phyloP scores from a whole-genome alignment of 2,888 invertebrate genomes.

The Xestia c-nigrum region DNA sequence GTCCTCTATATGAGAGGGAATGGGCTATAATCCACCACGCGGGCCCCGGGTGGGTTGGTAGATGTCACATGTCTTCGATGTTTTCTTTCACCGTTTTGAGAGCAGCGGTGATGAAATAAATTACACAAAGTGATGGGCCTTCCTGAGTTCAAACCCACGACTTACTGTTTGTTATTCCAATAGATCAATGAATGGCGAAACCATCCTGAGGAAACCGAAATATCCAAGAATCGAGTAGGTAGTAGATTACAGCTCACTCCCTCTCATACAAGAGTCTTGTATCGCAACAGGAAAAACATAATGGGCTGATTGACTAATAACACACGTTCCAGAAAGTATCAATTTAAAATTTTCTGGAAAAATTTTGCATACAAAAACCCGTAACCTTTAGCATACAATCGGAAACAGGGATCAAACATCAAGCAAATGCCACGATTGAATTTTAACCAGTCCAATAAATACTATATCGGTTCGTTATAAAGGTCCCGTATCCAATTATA shows the following conservation, averaged over 20 bases:
- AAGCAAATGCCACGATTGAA: slow-evolving; percentile 24
- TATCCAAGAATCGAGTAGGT: too few species aligned
- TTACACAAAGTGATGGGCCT: too few species aligned
- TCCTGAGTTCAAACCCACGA: too few species aligned
- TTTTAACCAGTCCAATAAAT: slow-evolving; percentile 60
- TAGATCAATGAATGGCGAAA: not conserved
- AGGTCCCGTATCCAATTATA: slow-evolving; percentile 64
- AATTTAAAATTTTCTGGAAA: not conserved
- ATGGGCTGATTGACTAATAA: not conserved
- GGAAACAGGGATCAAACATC: slow-evolving; percentile 12
- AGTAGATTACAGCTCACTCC: not conserved
- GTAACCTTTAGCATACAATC: not conserved
- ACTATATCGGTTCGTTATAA: slow-evolving; percentile 51
- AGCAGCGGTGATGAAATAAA: too few species aligned
- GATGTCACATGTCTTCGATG: too few species aligned
- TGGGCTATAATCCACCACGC: too few species aligned
- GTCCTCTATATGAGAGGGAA: too few species aligned
- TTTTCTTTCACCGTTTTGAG: too few species aligned
- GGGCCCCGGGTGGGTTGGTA: too few species aligned
- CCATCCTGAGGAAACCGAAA: not conserved
- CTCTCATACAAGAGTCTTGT: too few species aligned
- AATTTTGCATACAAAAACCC: not conserved
- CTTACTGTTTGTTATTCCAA: too few species aligned
- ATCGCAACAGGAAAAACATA: not conserved
- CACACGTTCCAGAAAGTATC: not conserved